Evolutionary conservation across 1,140 invertebrate species (phyloP).

Genomic region (Diprion similis): DNA sequence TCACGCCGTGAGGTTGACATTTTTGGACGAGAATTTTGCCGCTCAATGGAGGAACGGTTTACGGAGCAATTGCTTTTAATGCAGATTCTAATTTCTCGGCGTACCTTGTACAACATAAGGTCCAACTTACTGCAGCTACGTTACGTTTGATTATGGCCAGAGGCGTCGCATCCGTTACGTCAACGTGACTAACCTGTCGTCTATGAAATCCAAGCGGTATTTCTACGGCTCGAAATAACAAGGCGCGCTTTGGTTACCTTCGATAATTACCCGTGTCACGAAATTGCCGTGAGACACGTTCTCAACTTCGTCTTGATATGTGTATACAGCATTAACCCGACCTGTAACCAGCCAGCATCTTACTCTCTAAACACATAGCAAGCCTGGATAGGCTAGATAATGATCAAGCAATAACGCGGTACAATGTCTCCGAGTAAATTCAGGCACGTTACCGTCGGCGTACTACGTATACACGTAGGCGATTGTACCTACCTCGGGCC

Average conservation of each 20-base stretch:
- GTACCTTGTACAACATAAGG: no score
- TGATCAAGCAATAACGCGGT: neutral
- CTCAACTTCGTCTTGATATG: neutral
- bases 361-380: neutral
- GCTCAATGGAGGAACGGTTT: neutral
- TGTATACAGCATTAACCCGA: no score
- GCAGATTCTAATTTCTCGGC: neutral
- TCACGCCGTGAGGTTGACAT: neutral
- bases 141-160: neutral
- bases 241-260: neutral
- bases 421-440: neutral
- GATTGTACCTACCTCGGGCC: neutral
- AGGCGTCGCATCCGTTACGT: neutral
- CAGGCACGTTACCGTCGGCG: neutral
- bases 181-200: neutral
- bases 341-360: neutral
- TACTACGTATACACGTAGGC: neutral
- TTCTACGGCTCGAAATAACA: neutral
- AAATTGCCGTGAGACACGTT: neutral
- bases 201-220: neutral
- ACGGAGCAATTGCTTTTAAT: neutral
- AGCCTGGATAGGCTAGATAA: neutral
- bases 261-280: conserved; percentile 4
- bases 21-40: neutral
- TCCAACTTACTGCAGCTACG: no score